Evolutionary conservation across 2,888 invertebrate genomes (phyloP), one percentile per base, ranked within the genome.

Genomic region (Lysandra bellargus): DNA sequence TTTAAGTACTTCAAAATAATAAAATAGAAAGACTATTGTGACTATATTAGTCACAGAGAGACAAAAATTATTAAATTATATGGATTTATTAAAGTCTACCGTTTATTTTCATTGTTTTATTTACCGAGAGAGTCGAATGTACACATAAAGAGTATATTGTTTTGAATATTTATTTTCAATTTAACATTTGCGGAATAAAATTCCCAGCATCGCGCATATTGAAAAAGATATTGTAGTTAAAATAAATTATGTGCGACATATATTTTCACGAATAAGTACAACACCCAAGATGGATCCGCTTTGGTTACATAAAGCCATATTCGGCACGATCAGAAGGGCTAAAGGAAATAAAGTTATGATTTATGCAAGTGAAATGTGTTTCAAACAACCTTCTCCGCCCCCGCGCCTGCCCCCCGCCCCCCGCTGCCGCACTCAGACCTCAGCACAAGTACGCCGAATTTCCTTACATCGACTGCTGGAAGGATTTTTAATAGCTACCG

Each of bases 291-390:
- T 57, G 33, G 57, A 76, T 76, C 53, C 57, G 6, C 76, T 6
- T 57, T 76, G 30, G 76, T 76, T 76, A 84, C 83, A 84, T 84
- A 84, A 83, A 85, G 84, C 84, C 81, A 81, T 82, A 82, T 84
- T 83, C 81, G 82, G 82, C 80, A 80, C 84, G 84, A 85, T 86
- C 84, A 84, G 83, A 83, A 81, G 84, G 83, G 83, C 82, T 84
- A 84, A 83, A 88, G 88, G 88, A 89, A 90, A 90, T 89, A 89
- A 89, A 89, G 87, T 88, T 88, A 86, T 90, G 90, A 89, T 90
- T 89, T 90, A 90, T 90, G 89, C 88, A 89, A 88, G 88, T 86
- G 87, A 88, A 88, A 88, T 88, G 87, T 88, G 87, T 87, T 87
- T 85, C 86, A 84, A 86, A 87, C 86, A 86, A 86, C 85, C 85